Percentiles rank a stretch among this genome's conserved stretches.
These are phyloP conservation scores for Ptilonorhynchus violaceus DNA, from an alignment of 2,113 vertebrate genomes.

Conservation along the genomic window DNA sequence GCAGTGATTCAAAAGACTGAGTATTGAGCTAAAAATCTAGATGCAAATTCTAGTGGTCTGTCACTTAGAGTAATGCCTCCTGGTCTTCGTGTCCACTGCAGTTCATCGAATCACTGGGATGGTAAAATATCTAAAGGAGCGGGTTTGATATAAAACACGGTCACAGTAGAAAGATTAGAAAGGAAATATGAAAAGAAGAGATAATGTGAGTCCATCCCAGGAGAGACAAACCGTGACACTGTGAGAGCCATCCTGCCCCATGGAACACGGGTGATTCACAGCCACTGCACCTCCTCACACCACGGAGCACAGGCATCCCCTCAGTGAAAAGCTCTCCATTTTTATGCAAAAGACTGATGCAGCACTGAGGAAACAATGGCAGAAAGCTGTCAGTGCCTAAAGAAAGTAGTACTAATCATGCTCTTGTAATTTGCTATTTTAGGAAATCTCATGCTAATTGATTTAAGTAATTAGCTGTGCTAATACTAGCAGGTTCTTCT, in stretches of 20 bases:
- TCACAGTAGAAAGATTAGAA: neutral
- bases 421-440: neutral
- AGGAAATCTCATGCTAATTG: neutral
- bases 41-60: neutral
- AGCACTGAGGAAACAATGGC: neutral
- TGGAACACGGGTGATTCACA: rapidly evolving
- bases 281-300: rapidly evolving
- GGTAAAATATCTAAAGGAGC: neutral
- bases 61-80: neutral
- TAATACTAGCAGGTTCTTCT: neutral
- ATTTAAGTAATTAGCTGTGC: neutral
- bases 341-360: neutral
- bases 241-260: neutral
- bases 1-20: neutral
- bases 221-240: neutral
- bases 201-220: neutral
- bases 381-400: neutral
- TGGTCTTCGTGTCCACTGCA: neutral
- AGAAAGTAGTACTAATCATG: neutral
- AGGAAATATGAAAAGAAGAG: neutral
- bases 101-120: neutral
- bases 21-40: neutral
- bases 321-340: neutral
- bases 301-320: neutral
- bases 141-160: neutral